Percentiles rank a stretch among this genome's conserved stretches.
phyloP scores from a whole-genome alignment of 2,888 invertebrate genomes.

The Notodonta ziczac region DNA sequence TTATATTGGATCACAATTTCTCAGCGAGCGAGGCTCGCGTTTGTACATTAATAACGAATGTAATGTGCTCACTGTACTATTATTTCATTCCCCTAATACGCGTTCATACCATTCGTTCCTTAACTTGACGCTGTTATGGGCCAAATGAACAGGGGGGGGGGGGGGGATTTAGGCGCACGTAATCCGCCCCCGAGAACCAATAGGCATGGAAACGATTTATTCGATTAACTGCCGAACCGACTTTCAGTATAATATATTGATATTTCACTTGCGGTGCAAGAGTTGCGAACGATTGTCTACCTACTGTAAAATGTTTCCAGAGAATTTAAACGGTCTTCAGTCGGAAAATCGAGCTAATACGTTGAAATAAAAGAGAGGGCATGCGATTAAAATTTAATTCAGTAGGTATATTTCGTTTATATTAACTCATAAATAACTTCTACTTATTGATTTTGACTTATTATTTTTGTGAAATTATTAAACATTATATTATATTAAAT shows the following conservation, averaged over 20 bases:
- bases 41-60: conserved; percentile 43
- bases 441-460: too few relatives aligned
- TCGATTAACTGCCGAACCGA: conserved; percentile 33
- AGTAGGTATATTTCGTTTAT: too few relatives aligned
- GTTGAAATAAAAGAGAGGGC: too few relatives aligned
- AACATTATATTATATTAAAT: too few relatives aligned
- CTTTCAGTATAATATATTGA: conserved; percentile 2
- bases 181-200: conserved; percentile 42
- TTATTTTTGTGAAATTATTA: too few relatives aligned
- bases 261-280: conserved; percentile 21
- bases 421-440: too few relatives aligned
- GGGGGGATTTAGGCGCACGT: conserved; percentile 36
- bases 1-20: conserved; percentile 41
- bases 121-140: conserved; percentile 36
- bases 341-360: too few relatives aligned
- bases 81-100: conserved; percentile 30
- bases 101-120: conserved; percentile 30
- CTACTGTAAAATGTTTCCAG: conserved; percentile 14
- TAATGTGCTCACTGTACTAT: conserved; percentile 37
- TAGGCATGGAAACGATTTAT: conserved; percentile 49
- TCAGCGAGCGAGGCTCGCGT: conserved; percentile 16
- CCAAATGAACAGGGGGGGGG: conserved; percentile 32
- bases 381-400: too few relatives aligned
- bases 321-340: conserved; percentile 21
- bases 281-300: not conserved